A percentile compares a stretch with the other conserved stretches of the same genome.
phyloP scores from a whole-genome alignment of 2,888 invertebrate species.

The Meiosimyza decipiens region DNA sequence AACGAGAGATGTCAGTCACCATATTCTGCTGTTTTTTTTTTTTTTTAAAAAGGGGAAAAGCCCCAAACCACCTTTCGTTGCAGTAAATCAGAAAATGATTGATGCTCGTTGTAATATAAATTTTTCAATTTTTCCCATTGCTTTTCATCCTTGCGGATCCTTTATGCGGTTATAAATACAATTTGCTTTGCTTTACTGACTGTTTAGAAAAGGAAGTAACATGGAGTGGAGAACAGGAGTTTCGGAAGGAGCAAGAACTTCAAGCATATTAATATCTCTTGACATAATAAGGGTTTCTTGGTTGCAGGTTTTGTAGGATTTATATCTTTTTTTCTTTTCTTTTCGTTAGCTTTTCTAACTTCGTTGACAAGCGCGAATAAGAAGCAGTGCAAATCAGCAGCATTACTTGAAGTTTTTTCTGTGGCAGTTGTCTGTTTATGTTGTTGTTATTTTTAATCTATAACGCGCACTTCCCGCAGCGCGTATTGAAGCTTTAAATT shows the following conservation, averaged over 20 bases:
- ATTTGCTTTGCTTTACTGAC: conserved; percentile 6
- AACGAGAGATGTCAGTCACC: neutral
- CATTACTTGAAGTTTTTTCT: neutral
- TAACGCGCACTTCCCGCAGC: neutral
- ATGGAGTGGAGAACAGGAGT: neutral
- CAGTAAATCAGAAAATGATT: conserved; percentile 27
- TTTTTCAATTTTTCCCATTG: neutral
- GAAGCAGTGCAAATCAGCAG: neutral
- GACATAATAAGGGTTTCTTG: conserved; percentile 22
- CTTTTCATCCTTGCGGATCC: conserved; percentile 11
- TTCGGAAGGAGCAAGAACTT: conserved; percentile 2
- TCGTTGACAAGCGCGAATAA: neutral
- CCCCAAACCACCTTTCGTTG: neutral
- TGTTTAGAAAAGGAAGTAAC: neutral
- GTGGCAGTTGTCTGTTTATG: no score
- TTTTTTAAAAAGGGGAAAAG: neutral
- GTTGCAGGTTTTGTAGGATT: neutral
- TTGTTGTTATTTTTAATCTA: neutral
- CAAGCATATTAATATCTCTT: conserved; percentile 19
- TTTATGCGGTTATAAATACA: conserved; percentile 23
- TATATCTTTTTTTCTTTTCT: neutral
- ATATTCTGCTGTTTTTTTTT: neutral
- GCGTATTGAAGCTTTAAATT: conserved; percentile 18
- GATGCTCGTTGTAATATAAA: conserved; percentile 26
- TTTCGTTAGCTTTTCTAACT: neutral